Conservation (phyloP, 2,888 invertebrate species). For the Tetramorium bicarinatum region DNA sequence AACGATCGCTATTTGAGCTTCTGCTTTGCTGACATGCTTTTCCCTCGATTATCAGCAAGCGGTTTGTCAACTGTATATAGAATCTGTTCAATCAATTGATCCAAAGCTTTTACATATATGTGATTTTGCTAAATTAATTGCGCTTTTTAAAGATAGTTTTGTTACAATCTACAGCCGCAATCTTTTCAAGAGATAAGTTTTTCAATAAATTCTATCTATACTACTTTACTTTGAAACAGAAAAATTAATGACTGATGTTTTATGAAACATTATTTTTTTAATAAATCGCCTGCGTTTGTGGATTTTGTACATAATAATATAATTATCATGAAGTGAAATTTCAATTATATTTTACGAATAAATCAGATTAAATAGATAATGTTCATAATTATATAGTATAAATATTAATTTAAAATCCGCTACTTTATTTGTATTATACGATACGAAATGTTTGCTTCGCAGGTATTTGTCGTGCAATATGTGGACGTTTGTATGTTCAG, state of each 20-base stretch:
- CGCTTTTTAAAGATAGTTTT: background rate
- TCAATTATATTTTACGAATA: background rate
- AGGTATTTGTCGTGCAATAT: slow-evolving; percentile 95
- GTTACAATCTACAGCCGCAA: background rate
- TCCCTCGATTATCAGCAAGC: background rate
- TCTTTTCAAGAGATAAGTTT: background rate
- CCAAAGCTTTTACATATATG: background rate
- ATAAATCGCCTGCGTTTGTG: background rate
- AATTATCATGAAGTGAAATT: background rate
- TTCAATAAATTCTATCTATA: background rate
- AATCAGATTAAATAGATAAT: background rate
- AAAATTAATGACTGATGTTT: background rate
- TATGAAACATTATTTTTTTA: background rate
- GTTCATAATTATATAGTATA: background rate
- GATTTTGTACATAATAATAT: background rate
- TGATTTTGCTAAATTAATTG: background rate
- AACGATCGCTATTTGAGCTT: slow-evolving; percentile 4
- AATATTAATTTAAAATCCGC: background rate
- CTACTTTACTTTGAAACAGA: background rate
- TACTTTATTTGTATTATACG: background rate
- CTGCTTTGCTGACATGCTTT: background rate
- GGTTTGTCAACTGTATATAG: background rate
- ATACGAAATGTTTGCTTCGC: slow-evolving; percentile 61
- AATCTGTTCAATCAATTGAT: background rate
- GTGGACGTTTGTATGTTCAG: slow-evolving; percentile 98